Conservation (phyloP, 2,888 invertebrate species). For the Epistrophella euchroma region DNA sequence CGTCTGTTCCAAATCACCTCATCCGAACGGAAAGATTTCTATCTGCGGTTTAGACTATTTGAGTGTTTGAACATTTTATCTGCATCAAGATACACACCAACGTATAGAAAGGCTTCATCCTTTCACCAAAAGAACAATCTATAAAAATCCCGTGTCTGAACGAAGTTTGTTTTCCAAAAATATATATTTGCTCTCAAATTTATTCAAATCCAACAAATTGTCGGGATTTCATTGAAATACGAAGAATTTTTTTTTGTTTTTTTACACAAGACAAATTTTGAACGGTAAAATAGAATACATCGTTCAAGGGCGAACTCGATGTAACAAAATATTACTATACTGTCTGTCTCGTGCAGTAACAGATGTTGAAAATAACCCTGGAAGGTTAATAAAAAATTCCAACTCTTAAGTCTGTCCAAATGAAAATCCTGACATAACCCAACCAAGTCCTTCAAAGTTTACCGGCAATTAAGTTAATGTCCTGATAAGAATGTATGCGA, state of each 20-base stretch:
- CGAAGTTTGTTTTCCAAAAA: background rate
- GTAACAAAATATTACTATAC: background rate
- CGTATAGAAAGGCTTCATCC: background rate
- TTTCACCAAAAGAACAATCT: background rate
- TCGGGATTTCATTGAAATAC: background rate
- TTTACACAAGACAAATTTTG: background rate
- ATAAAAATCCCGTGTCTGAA: background rate
- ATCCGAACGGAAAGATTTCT: background rate
- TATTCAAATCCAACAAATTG: conserved; percentile 43
- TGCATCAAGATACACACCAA: background rate
- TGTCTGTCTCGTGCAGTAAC: background rate
- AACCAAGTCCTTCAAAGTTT: background rate
- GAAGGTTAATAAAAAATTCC: background rate
- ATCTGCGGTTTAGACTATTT: background rate
- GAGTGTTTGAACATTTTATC: background rate
- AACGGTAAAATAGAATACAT: background rate
- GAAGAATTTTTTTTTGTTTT: background rate
- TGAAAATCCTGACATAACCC: background rate
- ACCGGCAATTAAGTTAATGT: conserved; percentile 1
- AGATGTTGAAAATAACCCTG: background rate
- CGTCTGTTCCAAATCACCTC: conserved; percentile 8
- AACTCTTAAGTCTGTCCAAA: background rate
- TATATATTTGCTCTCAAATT: conserved; percentile 2
- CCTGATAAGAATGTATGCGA: conserved; percentile 7
- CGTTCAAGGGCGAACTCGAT: background rate